Conservation (phyloP, 2,888 invertebrate genomes). For the Xanthostigma xanthostigma region DNA sequence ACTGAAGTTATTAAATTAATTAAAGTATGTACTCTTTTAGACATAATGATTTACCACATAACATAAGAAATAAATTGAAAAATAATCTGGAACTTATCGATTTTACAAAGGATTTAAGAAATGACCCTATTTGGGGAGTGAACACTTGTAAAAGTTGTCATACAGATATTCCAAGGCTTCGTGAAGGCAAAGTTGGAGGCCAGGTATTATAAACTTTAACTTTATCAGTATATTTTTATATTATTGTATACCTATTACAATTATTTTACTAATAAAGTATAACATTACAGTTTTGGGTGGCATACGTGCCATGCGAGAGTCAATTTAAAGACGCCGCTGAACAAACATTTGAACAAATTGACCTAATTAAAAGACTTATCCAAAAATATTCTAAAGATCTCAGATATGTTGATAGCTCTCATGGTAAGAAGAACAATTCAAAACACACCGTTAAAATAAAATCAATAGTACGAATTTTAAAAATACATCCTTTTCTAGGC, state of each 20-base stretch:
- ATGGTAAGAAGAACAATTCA: background rate
- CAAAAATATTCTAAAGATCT: conserved; percentile 14
- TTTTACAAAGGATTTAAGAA: conserved; percentile 25
- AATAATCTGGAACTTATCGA: conserved; percentile 28
- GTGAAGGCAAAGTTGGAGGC: conserved; percentile 35
- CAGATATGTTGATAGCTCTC: background rate
- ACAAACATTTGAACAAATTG: conserved; percentile 41
- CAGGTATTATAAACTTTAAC: conserved; percentile 26
- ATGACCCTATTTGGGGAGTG: conserved; percentile 27
- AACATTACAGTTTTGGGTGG: conserved; percentile 41
- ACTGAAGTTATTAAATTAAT: background rate
- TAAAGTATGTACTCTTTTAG: conserved; percentile 18
- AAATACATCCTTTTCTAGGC: conserved; percentile 19
- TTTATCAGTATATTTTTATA: conserved; percentile 1
- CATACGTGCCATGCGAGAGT: conserved; percentile 34
- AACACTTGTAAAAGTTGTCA: conserved; percentile 23
- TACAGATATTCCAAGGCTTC: conserved; percentile 37
- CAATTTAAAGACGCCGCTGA: conserved; percentile 40
- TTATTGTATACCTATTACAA: background rate
- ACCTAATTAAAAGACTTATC: conserved; percentile 39
- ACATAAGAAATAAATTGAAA: conserved; percentile 24
- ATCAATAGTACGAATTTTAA: background rate
- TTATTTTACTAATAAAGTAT: background rate
- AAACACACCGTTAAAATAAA: background rate
- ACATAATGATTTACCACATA: conserved; percentile 34